Conservation (phyloP, 1,140 invertebrate species). For the Muscidifurax raptorellus region DNA sequence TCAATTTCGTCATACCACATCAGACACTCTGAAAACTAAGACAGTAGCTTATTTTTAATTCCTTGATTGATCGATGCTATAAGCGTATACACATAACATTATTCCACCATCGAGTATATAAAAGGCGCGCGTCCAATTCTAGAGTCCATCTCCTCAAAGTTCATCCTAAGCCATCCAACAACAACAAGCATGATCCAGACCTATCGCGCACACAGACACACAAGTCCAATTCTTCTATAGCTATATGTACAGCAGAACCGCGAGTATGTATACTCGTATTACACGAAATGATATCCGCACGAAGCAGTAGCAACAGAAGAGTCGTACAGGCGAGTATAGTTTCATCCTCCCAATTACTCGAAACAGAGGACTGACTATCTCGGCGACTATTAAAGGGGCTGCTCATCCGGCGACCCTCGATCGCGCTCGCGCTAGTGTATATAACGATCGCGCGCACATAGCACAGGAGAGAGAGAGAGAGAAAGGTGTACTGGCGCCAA, state of each 20-base stretch:
- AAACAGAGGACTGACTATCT: constrained; percentile 27
- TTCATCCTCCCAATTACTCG: constrained; percentile 26
- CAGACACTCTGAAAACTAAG: not conserved
- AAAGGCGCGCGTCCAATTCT: not conserved
- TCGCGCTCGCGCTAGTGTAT: not conserved
- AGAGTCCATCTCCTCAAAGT: not conserved
- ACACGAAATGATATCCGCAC: not conserved
- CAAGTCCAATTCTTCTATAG: not conserved
- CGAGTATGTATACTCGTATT: not conserved
- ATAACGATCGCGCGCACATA: constrained; percentile 17
- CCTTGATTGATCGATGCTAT: not conserved
- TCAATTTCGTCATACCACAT: not conserved
- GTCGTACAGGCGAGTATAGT: not conserved
- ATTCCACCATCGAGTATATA: no score
- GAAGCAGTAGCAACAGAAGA: not conserved
- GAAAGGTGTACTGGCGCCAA: constrained; percentile 17
- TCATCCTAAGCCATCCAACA: not conserved
- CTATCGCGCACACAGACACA: no score
- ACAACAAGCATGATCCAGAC: not conserved
- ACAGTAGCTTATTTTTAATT: not conserved
- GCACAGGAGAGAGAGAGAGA: constrained; percentile 42
- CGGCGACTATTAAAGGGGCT: constrained; percentile 5
- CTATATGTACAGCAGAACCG: no score
- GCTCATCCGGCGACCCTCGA: constrained; percentile 3
- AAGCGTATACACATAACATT: no score